phyloP scores from a whole-genome alignment of 2,113 vertebrate genomes.

The Otocyon megalotis region DNA sequence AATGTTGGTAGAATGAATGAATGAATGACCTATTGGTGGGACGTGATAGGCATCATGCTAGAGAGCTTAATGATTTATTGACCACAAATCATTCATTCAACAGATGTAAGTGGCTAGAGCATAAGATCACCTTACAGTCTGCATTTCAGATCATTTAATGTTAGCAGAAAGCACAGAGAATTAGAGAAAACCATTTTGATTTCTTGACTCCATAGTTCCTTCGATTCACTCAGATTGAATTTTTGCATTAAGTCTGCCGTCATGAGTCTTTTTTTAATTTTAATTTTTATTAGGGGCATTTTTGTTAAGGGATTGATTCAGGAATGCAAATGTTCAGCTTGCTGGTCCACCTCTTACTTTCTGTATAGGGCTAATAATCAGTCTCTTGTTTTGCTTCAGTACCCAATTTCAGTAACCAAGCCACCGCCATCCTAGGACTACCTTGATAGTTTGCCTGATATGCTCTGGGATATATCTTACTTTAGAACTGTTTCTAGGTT shows the following conservation, averaged over 20 bases:
- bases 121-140: background rate
- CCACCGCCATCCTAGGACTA: background rate
- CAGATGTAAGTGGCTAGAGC: background rate
- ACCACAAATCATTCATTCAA: background rate
- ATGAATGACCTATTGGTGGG: background rate
- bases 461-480: background rate
- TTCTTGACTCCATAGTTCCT: background rate
- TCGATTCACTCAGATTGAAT: background rate
- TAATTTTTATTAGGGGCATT: background rate
- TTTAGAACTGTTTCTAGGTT: background rate
- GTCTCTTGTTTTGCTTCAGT: background rate
- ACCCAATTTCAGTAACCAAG: background rate
- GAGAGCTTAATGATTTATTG: background rate
- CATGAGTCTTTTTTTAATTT: background rate
- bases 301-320: background rate
- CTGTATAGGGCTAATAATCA: background rate
- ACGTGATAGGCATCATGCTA: background rate
- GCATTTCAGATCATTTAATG: background rate
- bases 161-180: background rate
- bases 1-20: background rate
- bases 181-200: background rate
- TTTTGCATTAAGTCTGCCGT: background rate
- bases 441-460: background rate
- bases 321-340: background rate
- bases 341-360: background rate